phyloP scores from a whole-genome alignment of 2,888 invertebrate species.

The Acleris sparsana region DNA sequence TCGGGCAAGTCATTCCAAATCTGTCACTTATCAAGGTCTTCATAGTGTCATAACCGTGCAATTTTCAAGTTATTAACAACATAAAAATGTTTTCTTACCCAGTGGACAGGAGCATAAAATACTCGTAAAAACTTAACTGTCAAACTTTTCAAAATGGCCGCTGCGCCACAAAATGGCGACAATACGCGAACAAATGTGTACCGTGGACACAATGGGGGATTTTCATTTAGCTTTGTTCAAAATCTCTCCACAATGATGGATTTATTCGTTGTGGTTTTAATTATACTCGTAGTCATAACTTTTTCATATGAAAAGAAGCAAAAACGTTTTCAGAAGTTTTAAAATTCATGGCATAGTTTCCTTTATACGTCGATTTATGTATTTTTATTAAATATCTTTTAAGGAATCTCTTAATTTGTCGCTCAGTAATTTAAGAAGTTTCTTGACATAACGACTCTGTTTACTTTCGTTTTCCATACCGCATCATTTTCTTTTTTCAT shows the following conservation, averaged over 20 bases:
- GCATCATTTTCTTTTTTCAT: too few relatives aligned
- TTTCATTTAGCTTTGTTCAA: slow-evolving; percentile 21
- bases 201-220: slow-evolving; percentile 22
- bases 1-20: slow-evolving; percentile 24
- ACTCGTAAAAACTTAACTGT: slow-evolving; percentile 23
- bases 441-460: too few relatives aligned
- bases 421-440: too few relatives aligned
- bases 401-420: too few relatives aligned
- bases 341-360: background rate
- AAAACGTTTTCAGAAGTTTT: too few relatives aligned
- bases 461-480: too few relatives aligned
- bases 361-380: background rate
- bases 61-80: slow-evolving; percentile 20
- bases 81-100: slow-evolving; percentile 18
- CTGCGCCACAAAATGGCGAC: background rate
- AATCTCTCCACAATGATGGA: background rate
- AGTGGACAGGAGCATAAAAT: slow-evolving; percentile 16
- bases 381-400: too few relatives aligned
- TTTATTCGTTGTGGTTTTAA: background rate
- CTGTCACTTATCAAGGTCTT: slow-evolving; percentile 11
- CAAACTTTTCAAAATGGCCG: slow-evolving; percentile 31
- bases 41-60: background rate
- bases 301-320: background rate
- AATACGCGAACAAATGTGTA: slow-evolving; percentile 27
- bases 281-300: background rate